A percentile compares a stretch with the other conserved stretches of the same genome.
These are phyloP conservation scores for Struthio camelus DNA, from an alignment of 2,113 vertebrate genomes.

Conservation along the genomic window DNA sequence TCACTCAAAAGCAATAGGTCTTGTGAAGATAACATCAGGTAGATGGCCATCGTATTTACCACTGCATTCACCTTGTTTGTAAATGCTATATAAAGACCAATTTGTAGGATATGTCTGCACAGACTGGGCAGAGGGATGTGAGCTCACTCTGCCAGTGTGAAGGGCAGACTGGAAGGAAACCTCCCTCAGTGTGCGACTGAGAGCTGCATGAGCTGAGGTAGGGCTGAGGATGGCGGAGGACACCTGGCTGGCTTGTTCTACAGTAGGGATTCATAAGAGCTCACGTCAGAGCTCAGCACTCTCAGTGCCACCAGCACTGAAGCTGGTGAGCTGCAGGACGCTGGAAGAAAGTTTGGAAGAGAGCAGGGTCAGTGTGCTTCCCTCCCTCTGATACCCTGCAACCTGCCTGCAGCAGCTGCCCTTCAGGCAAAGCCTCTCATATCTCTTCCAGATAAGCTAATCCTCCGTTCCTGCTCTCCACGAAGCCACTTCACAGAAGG, in stretches of 20 bases:
- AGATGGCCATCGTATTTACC: background rate
- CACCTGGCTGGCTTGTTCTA: background rate
- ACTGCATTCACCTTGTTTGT: background rate
- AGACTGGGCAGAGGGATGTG: background rate
- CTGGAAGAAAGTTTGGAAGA: background rate
- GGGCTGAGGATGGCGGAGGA: background rate
- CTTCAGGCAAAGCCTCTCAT: background rate
- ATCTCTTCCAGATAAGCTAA: background rate
- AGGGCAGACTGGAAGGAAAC: background rate
- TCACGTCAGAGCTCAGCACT: background rate
- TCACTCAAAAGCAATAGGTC: background rate
- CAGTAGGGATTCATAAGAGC: background rate
- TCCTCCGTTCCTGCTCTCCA: background rate
- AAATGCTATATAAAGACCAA: background rate
- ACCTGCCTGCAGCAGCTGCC: background rate
- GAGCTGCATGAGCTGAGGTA: background rate
- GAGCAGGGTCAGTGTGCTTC: background rate
- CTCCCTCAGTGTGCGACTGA: background rate
- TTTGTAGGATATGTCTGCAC: too few relatives aligned
- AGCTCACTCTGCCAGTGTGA: background rate
- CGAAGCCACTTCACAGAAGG: background rate
- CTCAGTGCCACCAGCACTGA: background rate
- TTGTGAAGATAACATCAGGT: background rate
- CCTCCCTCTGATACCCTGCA: background rate
- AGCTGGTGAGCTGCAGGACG: background rate